Evolutionary conservation across 1,140 invertebrate species (phyloP).

Genomic region (Sweltsa coloradensis): DNA sequence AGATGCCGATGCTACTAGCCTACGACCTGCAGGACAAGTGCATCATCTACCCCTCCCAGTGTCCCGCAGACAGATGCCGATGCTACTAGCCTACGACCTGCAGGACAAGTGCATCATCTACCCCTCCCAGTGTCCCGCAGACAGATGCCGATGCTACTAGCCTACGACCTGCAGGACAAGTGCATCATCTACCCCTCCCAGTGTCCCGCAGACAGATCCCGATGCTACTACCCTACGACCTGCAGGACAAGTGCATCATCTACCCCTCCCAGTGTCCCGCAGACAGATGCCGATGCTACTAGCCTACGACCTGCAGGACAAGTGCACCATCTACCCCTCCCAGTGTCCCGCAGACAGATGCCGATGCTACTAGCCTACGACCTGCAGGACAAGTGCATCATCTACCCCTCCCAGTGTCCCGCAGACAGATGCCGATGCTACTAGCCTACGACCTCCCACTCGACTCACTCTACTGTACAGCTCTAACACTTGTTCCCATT

Average conservation of each 20-base stretch:
- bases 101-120: constrained; percentile 70
- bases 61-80: constrained; percentile 54
- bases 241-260: constrained; percentile 67
- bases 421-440: constrained; percentile 58
- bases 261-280: constrained; percentile 56
- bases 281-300: constrained; percentile 58
- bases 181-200: constrained; percentile 61
- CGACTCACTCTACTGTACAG: too few species aligned
- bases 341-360: constrained; percentile 58
- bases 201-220: constrained; percentile 57
- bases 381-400: constrained; percentile 69
- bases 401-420: constrained; percentile 58
- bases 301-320: constrained; percentile 59
- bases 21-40: constrained; percentile 74
- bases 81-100: constrained; percentile 51
- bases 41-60: constrained; percentile 55
- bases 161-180: constrained; percentile 62
- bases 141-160: constrained; percentile 57
- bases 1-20: constrained; percentile 53
- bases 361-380: constrained; percentile 51
- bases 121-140: constrained; percentile 50
- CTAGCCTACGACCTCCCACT: too few species aligned
- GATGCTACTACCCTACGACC: constrained; percentile 55
- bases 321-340: constrained; percentile 62
- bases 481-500: too few species aligned